Percentiles rank a stretch among this genome's conserved stretches.
Conservation (phyloP, 1,140 invertebrate genomes). For the Drosophila lowei region DNA sequence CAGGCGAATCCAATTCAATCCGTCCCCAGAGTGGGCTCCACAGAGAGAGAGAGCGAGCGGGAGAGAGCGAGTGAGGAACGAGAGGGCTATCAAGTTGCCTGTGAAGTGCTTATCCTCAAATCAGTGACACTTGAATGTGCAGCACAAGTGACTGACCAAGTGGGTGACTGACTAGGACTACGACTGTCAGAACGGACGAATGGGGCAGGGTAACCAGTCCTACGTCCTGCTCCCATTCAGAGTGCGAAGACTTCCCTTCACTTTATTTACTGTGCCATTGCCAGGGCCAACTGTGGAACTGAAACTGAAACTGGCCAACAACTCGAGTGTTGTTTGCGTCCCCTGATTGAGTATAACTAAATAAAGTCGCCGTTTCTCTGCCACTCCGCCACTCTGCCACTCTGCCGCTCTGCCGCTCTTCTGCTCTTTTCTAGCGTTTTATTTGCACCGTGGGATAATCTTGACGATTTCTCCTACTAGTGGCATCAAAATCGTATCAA, state of each 20-base stretch:
- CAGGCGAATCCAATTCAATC: constrained; percentile 24
- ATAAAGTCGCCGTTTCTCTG: constrained; percentile 39
- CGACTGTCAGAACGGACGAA: constrained; percentile 16
- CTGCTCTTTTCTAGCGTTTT: neutral
- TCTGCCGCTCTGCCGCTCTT: neutral
- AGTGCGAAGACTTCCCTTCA: constrained; percentile 66
- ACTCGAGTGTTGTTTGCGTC: constrained; percentile 67
- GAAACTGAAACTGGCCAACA: constrained; percentile 54
- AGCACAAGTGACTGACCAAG: constrained; percentile 80
- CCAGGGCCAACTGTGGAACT: constrained; percentile 49
- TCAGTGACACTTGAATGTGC: constrained; percentile 81
- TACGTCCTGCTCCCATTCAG: constrained; percentile 31
- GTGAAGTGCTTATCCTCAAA: constrained; percentile 81
- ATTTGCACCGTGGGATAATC: constrained; percentile 10
- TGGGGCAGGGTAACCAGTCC: neutral
- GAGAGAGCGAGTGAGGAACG: neutral
- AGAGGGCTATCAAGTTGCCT: constrained; percentile 75
- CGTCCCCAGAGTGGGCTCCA: neutral
- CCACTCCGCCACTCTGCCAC: neutral
- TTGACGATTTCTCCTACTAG: constrained; percentile 3
- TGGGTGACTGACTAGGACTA: constrained; percentile 47
- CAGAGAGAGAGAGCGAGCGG: neutral
- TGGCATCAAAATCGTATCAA: constrained; percentile 7
- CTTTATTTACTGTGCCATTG: constrained; percentile 69
- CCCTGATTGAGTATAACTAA: constrained; percentile 76